Evolutionary conservation across 2,888 invertebrate species (phyloP).

Genomic region (Habroteleia sp.): DNA sequence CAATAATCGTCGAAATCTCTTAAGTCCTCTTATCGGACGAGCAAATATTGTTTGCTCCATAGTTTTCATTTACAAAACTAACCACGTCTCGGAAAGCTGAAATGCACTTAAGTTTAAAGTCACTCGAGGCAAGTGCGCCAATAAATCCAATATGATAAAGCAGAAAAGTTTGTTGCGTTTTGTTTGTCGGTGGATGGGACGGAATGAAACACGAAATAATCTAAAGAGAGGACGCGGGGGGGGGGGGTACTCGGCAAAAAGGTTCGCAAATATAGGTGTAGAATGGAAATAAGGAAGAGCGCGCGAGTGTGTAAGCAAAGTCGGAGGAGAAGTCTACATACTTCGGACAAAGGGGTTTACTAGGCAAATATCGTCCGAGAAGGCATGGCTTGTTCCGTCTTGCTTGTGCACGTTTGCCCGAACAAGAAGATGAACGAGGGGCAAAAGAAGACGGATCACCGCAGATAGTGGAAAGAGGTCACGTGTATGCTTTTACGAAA

Average conservation of each 20-base stretch:
- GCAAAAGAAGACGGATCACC: conserved; percentile 43
- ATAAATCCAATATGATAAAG: conserved; percentile 58
- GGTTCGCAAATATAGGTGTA: conserved; percentile 35
- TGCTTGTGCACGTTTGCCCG: conserved; percentile 11
- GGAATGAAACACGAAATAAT: conserved; percentile 13
- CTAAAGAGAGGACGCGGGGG: neutral
- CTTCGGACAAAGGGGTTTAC: conserved; percentile 67
- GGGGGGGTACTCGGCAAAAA: no score
- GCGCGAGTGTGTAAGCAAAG: conserved; percentile 62
- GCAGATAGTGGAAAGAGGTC: conserved; percentile 38
- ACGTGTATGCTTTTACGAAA: conserved; percentile 44
- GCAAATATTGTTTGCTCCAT: conserved; percentile 38
- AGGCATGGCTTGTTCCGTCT: conserved; percentile 31
- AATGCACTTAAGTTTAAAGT: conserved; percentile 55
- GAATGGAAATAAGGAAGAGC: conserved; percentile 49
- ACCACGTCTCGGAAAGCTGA: conserved; percentile 28
- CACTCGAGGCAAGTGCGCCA: conserved; percentile 48
- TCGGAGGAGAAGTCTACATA: conserved; percentile 63
- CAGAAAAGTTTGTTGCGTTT: conserved; percentile 52
- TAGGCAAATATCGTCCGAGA: conserved; percentile 63
- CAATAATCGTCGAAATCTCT: conserved; percentile 17
- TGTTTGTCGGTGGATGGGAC: conserved; percentile 25
- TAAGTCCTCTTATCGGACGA: conserved; percentile 17
- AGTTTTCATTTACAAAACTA: conserved; percentile 48
- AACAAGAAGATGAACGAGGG: conserved; percentile 14